Evolutionary conservation across 2,113 vertebrate genomes (phyloP).

Genomic region (Choloepus hoffmanni): DNA sequence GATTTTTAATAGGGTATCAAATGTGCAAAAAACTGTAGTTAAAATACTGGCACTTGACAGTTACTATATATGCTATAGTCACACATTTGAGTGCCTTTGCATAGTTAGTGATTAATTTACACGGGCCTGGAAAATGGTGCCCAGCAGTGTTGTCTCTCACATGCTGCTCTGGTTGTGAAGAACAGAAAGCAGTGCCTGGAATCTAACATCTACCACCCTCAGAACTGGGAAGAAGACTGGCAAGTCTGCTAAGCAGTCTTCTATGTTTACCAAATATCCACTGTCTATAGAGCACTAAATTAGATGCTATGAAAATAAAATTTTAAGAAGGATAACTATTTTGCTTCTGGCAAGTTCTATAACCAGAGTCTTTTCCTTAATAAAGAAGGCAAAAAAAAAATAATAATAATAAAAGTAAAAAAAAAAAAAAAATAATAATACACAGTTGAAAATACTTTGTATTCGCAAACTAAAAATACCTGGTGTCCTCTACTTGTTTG

Average conservation of each 20-base stretch:
- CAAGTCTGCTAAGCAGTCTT: background rate
- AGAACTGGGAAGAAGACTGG: background rate
- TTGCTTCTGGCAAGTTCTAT: conserved; percentile 43
- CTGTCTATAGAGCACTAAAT: background rate
- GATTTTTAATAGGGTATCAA: conserved; percentile 31
- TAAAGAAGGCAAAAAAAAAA: background rate
- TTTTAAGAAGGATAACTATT: background rate
- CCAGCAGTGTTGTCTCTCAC: background rate
- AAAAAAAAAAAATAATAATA: background rate
- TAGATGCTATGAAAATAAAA: conserved; percentile 10
- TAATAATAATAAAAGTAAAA: too few relatives aligned
- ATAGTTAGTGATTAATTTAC: background rate
- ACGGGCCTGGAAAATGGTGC: background rate
- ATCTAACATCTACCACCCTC: background rate
- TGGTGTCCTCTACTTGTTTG: conserved; percentile 87
- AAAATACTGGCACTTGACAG: background rate
- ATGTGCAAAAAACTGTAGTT: background rate
- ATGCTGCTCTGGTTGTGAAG: background rate
- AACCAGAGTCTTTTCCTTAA: conserved; percentile 14
- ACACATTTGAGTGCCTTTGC: background rate
- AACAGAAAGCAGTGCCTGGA: background rate
- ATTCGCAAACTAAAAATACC: conserved; percentile 84
- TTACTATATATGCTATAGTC: conserved; percentile 19
- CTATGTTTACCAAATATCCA: background rate
- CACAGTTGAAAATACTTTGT: background rate